Evolutionary conservation across 37 sponge, comb jelly and placozoan species (phyloP).

Genomic region (Agelas oroides): DNA sequence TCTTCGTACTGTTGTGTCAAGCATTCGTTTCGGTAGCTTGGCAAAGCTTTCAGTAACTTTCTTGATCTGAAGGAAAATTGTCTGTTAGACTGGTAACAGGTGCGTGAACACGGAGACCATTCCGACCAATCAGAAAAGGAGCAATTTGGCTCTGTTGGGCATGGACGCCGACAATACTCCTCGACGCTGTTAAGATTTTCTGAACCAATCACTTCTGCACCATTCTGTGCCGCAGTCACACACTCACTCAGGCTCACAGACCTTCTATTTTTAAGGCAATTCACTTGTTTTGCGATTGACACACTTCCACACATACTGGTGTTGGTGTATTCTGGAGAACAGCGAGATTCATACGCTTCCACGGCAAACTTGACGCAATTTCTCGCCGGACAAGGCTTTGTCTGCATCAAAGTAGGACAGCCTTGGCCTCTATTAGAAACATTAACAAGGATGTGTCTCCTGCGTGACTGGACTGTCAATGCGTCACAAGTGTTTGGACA

Average conservation of each 20-base stretch:
- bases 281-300: background rate
- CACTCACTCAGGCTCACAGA: conserved; percentile 2
- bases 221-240: background rate
- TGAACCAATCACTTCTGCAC: background rate
- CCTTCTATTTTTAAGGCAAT: conserved; percentile 17
- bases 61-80: conserved; percentile 11
- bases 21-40: background rate
- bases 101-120: conserved; percentile 4
- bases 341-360: background rate
- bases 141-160: conserved; percentile 20
- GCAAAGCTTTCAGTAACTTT: background rate
- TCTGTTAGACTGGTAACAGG: background rate
- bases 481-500: background rate
- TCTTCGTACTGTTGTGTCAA: background rate
- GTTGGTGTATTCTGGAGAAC: background rate
- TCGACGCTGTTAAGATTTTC: background rate
- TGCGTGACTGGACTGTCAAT: background rate
- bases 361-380: background rate
- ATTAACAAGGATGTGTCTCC: background rate
- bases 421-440: conserved; percentile 10
- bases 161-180: background rate
- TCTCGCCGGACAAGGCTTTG: background rate
- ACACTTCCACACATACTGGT: conserved; percentile 25
- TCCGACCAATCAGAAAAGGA: conserved; percentile 16
- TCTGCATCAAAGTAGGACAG: conserved; percentile 24